Evolutionary conservation across 2,888 invertebrate species (phyloP).

Genomic region (Noctua fimbriata): DNA sequence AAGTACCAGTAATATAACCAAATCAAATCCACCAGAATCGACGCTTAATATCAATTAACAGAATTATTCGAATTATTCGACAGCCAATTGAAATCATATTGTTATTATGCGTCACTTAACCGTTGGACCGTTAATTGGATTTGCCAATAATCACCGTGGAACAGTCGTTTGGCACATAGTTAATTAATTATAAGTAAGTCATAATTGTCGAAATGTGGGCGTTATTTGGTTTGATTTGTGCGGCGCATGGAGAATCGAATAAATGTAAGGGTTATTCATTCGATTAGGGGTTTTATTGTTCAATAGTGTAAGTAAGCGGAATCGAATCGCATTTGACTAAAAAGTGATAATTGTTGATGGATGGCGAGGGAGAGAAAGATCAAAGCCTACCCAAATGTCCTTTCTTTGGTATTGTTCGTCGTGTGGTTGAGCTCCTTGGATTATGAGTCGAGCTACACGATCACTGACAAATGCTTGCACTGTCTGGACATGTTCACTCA

Average conservation of each 20-base stretch:
- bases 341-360: no score
- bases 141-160: constrained; percentile 67
- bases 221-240: constrained; percentile 17
- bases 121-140: constrained; percentile 67
- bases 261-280: constrained; percentile 2
- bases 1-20: neutral
- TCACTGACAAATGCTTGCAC: no score
- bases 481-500: no score
- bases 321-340: no score
- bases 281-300: neutral
- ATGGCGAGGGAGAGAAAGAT: no score
- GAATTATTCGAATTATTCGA: constrained; percentile 50
- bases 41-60: constrained; percentile 42
- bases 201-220: constrained; percentile 39
- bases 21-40: constrained; percentile 24
- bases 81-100: constrained; percentile 64
- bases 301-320: neutral
- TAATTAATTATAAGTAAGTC: constrained; percentile 53
- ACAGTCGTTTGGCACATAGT: constrained; percentile 39
- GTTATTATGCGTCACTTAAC: constrained; percentile 62
- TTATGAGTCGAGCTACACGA: no score
- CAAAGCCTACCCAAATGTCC: no score
- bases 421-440: no score
- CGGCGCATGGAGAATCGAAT: constrained; percentile 5
- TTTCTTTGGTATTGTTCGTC: no score